Base-by-base conservation (phyloP, 1,140 invertebrate genomes). In the Condylostylus longicornis region DNA sequence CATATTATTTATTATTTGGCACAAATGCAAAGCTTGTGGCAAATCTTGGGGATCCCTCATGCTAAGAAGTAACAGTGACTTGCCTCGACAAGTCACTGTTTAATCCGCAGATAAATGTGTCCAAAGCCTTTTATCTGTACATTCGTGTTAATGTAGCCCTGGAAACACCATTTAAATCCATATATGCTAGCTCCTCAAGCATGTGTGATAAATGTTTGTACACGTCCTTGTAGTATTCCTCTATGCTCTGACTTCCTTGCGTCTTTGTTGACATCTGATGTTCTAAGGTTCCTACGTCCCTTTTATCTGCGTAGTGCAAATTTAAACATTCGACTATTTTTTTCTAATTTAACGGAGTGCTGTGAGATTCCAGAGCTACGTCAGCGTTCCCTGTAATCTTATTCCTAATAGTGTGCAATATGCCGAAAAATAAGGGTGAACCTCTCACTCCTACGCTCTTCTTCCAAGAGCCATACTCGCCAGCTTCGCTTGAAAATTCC, bases 301-400 rank as follows among this genome's bases (percentile, higher is more conserved):
- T 17, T 34, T 46, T 46, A 15, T 44, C 44, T 9, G 42, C 43
- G 14, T 35, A 44, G 25, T 48, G 42, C 2, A 42, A 8, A 3
- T 42, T 42, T 1, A 48, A 33, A 19, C 30, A 44, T 22, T 17
- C 36, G 0, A 37, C 23, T 0, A 47, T 45, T 3, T 29, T 28
- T 1, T 23, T 15, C 42, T 46, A 46, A 20, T 46, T 40, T 10
- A 50, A 13, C 2, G 43, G 38, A 6, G 42, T 23, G 7, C 35
- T 44, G 10, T 42, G 43, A 1, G 38, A 44, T 17, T 49, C 37
- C 3, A 49, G 31, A 5, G 36, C 45, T 3, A 29, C 23, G 17
- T 47, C 41, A 1, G 38, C 44, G 5, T 37, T 8, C 0, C 42
- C 42, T 0, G 31, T 25, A n/a, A 45, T 45, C 23, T 47, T 45